Evolutionary conservation across 2,888 invertebrate species (phyloP), one percentile per base, ranked within the genome.

Genomic region (Tenthredo scrophulariae): DNA sequence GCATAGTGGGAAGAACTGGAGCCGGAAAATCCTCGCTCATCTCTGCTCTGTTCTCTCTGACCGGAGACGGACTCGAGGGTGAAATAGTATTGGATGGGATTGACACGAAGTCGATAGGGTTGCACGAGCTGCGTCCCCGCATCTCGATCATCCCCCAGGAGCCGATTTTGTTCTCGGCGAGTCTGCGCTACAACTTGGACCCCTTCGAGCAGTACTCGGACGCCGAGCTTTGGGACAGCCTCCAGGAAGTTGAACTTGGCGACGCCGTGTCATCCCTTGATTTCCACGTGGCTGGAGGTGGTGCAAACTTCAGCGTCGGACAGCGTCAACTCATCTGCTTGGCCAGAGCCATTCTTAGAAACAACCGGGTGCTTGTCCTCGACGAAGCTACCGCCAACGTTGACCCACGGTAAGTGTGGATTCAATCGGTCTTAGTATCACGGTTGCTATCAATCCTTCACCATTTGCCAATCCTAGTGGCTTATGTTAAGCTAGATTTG

Each of bases 1-100:
- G 97, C 5, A 96, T 97, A 10, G 96, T 97, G 2, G 97, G 98
- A 0, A 94, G 97, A 89, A 98, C 98, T 0, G 98, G 98, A 0
- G 97, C 97, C 0, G 98, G 97, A 18, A 97, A 97, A 92, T 96
- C 97, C 0, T 97, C 97, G 0, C 93, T 97, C 75, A 96, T 97
- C 89, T 95, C 96, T 0, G 97, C 97, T 1, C 93, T 98, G 29
- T 98, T 98, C 93, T 96, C 98, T 85, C 92, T 99, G 86, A 96
- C 97, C 9, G 96, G 96, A 87, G 91, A 92, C 0, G 94, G 95
- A 79, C 94, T 97, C 70, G 96, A 96, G 84, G 99, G 99, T 0
- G 94, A 95, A 37, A 96, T 99, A 65, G 92, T 95, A 84, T 97
- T 99, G 88, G 99, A 99, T 93, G 96, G 95, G 0, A 94, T 97